Evolutionary conservation across 2,888 invertebrate species (phyloP).

Genomic region (Campoplex capitator): DNA sequence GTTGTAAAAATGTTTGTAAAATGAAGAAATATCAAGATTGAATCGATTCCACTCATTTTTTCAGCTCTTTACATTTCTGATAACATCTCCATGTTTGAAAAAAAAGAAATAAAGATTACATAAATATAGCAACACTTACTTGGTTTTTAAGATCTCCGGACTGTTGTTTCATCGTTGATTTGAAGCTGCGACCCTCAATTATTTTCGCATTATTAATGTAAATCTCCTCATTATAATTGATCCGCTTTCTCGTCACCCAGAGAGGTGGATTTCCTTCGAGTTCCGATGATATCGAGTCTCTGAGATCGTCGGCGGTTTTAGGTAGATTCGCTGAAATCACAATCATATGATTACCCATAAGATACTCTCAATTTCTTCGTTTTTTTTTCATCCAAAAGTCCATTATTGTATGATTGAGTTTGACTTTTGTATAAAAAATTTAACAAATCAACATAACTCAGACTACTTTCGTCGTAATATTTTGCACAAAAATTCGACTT

Average conservation of each 20-base stretch:
- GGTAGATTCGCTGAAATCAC: conserved; percentile 90
- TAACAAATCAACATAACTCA: not conserved
- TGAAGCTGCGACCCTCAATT: conserved; percentile 89
- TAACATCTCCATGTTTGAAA: too few relatives aligned
- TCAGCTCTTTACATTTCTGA: not conserved
- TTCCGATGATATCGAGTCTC: conserved; percentile 90
- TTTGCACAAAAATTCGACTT: too few relatives aligned
- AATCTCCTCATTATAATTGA: conserved; percentile 89
- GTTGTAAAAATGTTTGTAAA: not conserved
- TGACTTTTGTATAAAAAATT: not conserved
- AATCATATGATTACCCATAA: conserved; percentile 42
- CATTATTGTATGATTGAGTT: not conserved
- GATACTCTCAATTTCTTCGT: not conserved
- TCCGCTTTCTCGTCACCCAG: conserved; percentile 91
- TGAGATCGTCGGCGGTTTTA: conserved; percentile 89
- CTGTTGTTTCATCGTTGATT: conserved; percentile 87
- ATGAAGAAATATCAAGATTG: not conserved
- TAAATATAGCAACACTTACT: conserved; percentile 83
- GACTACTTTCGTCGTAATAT: too few relatives aligned
- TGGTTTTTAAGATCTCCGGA: conserved; percentile 85
- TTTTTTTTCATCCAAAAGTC: not conserved
- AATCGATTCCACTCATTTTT: not conserved
- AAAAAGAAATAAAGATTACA: too few relatives aligned
- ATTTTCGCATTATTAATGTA: conserved; percentile 95
- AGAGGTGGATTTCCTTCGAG: conserved; percentile 94